Evolutionary conservation across 2,888 invertebrate species (phyloP), one percentile per base, ranked within the genome.

Genomic region (Elegia similella): DNA sequence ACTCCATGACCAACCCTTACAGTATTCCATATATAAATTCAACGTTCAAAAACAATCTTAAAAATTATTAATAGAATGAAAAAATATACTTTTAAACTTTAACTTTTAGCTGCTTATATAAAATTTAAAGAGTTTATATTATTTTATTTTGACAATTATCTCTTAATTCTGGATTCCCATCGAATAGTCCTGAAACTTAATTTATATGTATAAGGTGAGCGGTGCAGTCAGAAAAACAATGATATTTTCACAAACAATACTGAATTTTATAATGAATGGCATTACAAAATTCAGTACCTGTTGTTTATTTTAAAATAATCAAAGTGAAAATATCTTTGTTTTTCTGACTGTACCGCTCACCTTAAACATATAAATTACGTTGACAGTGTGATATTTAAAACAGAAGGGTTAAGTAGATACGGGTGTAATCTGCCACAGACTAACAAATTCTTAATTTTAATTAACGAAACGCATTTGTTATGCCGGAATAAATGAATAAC

Each of bases 381-480:
- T 75, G 78, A 80, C 79, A 78, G 71, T 64, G 67, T 70, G 61
- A 65, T 70, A 80, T 78, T 80, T 76, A 79, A 70, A 69, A 74
- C 63, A 63, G 73, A 81, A 84, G 86, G 86, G 84, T 85, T 86
- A 78, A 78, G 69, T 66, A 76, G 71, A 75, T 67, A 70, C 62
- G 57, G 58, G 63, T 72, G 74, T 75, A 77, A 76, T 75, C 70
- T 72, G 69, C 72, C 63, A 62, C 67, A 62, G 78, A 75, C 80
- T 77, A 81, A 73, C 71, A 63, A 76, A 78, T 71, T 76, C 76
- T 75, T 66, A 66, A 77, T 78, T 79, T 76, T 78, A 83, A 84
- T 84, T 83, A 85, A 80, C 69, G 56, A 59, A 59, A 59, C 64
- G 58, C 76, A 80, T 83, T 76, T 60, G 68, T 75, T 72, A 23